Percentiles rank a stretch among this genome's conserved stretches.
Evolutionary conservation across 2,797 vertebrate genomes (phyloP).

Genomic region (Pangasius macronema): DNA sequence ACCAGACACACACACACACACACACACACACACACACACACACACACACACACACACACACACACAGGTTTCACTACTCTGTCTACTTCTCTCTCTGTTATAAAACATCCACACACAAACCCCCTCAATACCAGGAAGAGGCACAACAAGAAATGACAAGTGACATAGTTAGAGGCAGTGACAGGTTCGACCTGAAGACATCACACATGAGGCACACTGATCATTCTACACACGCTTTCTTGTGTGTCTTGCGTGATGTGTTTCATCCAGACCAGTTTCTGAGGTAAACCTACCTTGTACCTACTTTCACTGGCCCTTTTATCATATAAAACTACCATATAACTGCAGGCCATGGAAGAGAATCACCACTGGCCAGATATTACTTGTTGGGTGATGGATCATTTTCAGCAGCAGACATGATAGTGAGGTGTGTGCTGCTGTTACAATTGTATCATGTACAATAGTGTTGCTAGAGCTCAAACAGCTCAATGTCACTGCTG

Average conservation of each 20-base stretch:
- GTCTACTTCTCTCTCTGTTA: neutral
- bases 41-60: neutral
- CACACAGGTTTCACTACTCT: conserved; percentile 11
- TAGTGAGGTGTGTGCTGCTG: neutral
- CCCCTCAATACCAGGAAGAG: neutral
- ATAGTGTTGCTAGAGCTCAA: neutral
- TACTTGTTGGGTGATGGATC: neutral
- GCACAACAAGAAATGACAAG: neutral
- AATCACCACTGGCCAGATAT: neutral
- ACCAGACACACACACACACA: conserved; percentile 7
- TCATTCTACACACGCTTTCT: neutral
- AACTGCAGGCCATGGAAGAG: neutral
- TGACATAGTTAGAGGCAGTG: neutral
- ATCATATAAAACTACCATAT: neutral
- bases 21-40: neutral
- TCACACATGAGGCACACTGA: neutral
- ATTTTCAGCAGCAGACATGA: neutral
- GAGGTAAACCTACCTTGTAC: neutral
- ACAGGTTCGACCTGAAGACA: neutral
- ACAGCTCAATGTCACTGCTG: neutral
- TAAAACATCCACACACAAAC: neutral
- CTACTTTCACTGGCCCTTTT: neutral
- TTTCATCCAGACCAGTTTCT: neutral
- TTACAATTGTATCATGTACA: neutral
- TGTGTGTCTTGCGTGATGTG: neutral